A percentile compares a stretch with the other conserved stretches of the same genome.
These are phyloP conservation scores for Helicoverpa armigera DNA, from an alignment of 1,140 invertebrate species.

Conservation along the genomic window DNA sequence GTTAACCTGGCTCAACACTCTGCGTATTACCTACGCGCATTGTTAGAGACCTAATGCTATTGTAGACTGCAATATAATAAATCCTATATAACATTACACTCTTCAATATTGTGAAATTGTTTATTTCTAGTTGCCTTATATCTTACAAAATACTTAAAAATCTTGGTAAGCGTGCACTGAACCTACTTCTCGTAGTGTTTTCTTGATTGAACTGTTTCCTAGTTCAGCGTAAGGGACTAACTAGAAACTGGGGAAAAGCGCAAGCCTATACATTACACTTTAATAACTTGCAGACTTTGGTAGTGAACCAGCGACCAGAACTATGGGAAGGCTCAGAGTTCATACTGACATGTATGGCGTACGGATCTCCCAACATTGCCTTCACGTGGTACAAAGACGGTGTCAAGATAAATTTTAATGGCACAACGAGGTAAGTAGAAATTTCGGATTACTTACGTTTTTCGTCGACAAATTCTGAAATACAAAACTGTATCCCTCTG, in stretches of 20 bases:
- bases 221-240: no score
- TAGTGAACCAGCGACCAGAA: conserved; percentile 88
- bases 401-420: conserved; percentile 90
- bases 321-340: conserved; percentile 92
- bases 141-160: no score
- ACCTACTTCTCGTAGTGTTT: no score
- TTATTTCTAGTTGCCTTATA: no score
- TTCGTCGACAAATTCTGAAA: neutral
- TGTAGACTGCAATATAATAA: no score
- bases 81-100: no score
- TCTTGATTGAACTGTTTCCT: no score
- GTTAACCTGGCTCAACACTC: no score
- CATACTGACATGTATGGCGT: conserved; percentile 91
- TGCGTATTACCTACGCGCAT: no score
- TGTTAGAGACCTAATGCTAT: no score
- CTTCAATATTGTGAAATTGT: no score
- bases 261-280: neutral
- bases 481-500: neutral
- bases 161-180: no score
- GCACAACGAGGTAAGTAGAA: conserved; percentile 89
- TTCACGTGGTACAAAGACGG: conserved; percentile 95
- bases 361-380: conserved; percentile 90
- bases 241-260: neutral
- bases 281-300: conserved; percentile 86
- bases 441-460: neutral